Conservation (phyloP, 2,797 vertebrate species). For the Melanotaenia pygmaea region DNA sequence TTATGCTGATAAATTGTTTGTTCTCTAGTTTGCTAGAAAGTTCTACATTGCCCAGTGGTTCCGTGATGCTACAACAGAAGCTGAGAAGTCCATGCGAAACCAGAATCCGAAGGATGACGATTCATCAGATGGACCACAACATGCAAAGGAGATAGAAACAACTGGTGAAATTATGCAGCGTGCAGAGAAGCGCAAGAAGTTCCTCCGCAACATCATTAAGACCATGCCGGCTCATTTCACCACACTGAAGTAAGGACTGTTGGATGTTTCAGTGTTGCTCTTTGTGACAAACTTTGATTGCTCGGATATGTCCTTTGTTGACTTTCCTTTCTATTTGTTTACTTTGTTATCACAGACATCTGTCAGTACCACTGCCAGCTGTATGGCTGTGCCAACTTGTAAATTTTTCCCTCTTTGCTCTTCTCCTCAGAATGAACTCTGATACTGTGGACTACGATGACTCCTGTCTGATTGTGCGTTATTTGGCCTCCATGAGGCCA, state of each 20-base stretch:
- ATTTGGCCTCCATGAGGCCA: conserved; percentile 99
- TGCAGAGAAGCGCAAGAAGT: conserved; percentile 94
- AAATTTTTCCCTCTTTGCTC: conserved; percentile 11
- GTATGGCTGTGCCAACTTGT: not conserved
- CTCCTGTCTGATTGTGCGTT: conserved; percentile 96
- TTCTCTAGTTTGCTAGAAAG: conserved; percentile 92
- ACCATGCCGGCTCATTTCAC: conserved; percentile 90
- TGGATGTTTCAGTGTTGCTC: not conserved
- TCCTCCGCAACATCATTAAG: conserved; percentile 93
- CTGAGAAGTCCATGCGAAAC: conserved; percentile 96
- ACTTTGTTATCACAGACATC: not conserved
- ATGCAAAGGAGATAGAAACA: conserved; percentile 93
- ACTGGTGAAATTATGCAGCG: conserved; percentile 96
- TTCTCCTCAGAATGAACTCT: conserved; percentile 89
- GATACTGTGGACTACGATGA: conserved; percentile 99
- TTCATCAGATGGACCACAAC: conserved; percentile 92
- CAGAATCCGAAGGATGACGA: conserved; percentile 92
- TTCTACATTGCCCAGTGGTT: conserved; percentile 99
- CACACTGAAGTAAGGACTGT: conserved; percentile 87
- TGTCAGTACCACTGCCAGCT: not conserved
- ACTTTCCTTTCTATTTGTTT: not conserved
- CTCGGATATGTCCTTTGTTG: not conserved
- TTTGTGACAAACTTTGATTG: not conserved
- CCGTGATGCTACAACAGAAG: conserved; percentile 93
- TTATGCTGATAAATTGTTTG: conserved; percentile 11